Base-by-base conservation (phyloP, 2,888 invertebrate genomes). In the Idaea straminata region DNA sequence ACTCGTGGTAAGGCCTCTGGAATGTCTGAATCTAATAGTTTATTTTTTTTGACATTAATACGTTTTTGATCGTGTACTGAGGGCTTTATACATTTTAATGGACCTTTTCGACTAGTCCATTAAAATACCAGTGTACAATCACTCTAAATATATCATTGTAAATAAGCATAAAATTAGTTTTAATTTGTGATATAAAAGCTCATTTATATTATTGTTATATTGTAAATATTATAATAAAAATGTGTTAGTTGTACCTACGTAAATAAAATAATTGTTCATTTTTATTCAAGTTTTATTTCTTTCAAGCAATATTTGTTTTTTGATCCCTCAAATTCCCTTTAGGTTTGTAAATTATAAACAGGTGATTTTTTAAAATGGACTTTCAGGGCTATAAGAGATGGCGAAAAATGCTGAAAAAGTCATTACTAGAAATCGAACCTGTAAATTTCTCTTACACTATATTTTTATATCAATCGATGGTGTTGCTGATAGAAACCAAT, bases 201-300 rank as follows among this genome's bases (percentile, higher is more conserved):
- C 73, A 73, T 47, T 72, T 72, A 72, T 73, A 65, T 76, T 69
- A 74, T 77, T 82, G 82, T 83, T 84, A 77, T 77, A 67, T 78
- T 89, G 89, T 89, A 89, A 82, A 89, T 89, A 89, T 71, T 73
- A 77, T 74, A 47, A 7, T 47, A 73, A 74, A 75, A 75, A 77
- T 68, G 59, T 34, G 59, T 59, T 78, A 81, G 66, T 60, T 62
- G 65, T 87, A 88, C 83, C 83, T 72, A 81, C 77, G 77, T 82
- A 80, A 82, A 81, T 83, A 83, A 80, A 84, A 83, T 82, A 83
- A 86, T 75, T 89, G 89, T 89, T 90, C 86, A 88, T 85, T 85
- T 86, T 80, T 68, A 70, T 64, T 5, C 65, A 74, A 69, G 81
- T 87, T 84, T 88, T 69, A 82, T 83, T 87, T 63, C 35, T 63